Evolutionary conservation across 2,797 vertebrate species (phyloP).

Genomic region (Sciurus carolinensis): DNA sequence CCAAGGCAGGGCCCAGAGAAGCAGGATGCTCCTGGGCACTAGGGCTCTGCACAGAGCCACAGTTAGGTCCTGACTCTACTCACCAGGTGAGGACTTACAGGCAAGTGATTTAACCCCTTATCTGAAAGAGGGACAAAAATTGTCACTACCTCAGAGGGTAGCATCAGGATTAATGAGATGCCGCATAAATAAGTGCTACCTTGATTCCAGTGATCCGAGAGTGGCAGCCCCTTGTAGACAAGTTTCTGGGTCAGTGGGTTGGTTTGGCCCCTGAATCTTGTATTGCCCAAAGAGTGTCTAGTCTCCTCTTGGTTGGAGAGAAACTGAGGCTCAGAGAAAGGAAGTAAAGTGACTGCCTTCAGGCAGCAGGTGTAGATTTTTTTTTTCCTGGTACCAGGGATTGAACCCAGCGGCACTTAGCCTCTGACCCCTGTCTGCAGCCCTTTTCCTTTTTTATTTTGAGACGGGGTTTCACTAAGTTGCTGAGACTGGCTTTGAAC

Average conservation of each 20-base stretch:
- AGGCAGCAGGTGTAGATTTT: not conserved
- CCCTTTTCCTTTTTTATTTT: too few relatives aligned
- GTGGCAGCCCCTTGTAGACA: not conserved
- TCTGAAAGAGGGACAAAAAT: not conserved
- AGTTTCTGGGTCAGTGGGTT: not conserved
- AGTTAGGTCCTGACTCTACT: not conserved
- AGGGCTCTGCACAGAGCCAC: not conserved
- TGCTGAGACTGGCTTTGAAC: too few relatives aligned
- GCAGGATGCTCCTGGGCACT: not conserved
- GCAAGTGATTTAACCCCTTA: not conserved
- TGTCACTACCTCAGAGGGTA: not conserved
- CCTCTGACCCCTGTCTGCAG: too few relatives aligned
- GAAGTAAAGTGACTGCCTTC: not conserved
- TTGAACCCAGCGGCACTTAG: too few relatives aligned
- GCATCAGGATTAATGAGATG: not conserved
- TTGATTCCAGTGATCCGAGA: not conserved
- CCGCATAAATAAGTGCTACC: not conserved
- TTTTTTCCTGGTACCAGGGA: too few relatives aligned
- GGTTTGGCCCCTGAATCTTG: not conserved
- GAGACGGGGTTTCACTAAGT: too few relatives aligned
- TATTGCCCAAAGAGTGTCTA: not conserved
- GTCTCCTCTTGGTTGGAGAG: not conserved
- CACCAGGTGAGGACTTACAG: not conserved
- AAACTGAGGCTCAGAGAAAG: slow-evolving; percentile 51
- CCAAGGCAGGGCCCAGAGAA: not conserved